These are phyloP conservation scores for Henicopernis longicauda DNA, from an alignment of 2,113 vertebrate genomes.

Conservation along the genomic window DNA sequence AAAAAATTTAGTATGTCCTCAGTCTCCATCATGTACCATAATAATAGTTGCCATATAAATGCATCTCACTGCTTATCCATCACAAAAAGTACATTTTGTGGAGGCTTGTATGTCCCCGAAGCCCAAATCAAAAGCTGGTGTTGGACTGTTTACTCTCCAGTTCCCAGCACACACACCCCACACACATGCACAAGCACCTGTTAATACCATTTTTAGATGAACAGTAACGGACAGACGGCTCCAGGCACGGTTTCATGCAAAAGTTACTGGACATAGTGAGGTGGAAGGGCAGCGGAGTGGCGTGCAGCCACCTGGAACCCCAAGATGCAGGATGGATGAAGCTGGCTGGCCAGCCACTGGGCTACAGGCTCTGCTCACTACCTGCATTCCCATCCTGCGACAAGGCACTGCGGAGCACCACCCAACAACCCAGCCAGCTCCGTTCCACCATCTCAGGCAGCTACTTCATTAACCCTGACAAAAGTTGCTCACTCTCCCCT, in stretches of 20 bases:
- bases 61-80: background rate
- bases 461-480: background rate
- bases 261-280: background rate
- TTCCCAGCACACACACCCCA: fast-evolving
- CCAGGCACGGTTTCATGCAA: background rate
- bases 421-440: background rate
- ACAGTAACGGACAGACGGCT: background rate
- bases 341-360: background rate
- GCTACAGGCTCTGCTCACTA: background rate
- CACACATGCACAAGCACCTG: background rate
- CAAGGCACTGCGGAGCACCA: background rate
- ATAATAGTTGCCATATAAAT: background rate
- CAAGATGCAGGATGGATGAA: background rate
- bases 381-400: background rate
- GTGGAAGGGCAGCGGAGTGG: background rate
- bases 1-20: background rate
- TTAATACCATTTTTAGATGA: background rate
- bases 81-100: background rate
- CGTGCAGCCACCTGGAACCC: background rate
- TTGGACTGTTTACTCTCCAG: background rate
- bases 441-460: background rate
- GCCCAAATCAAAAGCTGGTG: background rate
- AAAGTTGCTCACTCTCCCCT: background rate
- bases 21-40: background rate
- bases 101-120: background rate